Evolutionary conservation across 2,797 vertebrate species (phyloP).

Genomic region (Staurois parvus): DNA sequence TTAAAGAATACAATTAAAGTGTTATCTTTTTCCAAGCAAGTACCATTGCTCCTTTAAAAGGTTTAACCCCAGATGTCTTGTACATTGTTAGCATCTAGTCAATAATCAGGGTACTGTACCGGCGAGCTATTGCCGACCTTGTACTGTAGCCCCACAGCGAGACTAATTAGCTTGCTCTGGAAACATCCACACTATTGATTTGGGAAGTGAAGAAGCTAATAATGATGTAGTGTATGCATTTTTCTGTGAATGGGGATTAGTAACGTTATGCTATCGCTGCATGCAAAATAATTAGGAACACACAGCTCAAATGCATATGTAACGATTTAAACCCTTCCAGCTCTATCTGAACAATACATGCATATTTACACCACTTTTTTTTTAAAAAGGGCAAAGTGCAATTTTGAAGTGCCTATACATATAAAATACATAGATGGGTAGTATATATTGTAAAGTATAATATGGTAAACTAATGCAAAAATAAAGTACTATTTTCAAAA

Average conservation of each 20-base stretch:
- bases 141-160: slow-evolving; percentile 59
- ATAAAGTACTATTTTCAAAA: too few relatives aligned
- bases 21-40: slow-evolving; percentile 39
- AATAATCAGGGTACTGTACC: slow-evolving; percentile 58
- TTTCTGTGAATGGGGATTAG: slow-evolving; percentile 61
- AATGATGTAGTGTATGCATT: slow-evolving; percentile 59
- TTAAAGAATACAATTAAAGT: slow-evolving; percentile 49
- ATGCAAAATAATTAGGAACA: slow-evolving; percentile 62
- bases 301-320: slow-evolving; percentile 55
- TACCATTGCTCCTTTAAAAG: slow-evolving; percentile 58
- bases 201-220: slow-evolving; percentile 60
- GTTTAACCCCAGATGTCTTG: slow-evolving; percentile 60
- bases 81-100: slow-evolving; percentile 62
- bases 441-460: not conserved
- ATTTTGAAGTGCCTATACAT: not conserved
- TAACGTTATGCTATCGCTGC: slow-evolving; percentile 51
- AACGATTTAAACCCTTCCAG: slow-evolving; percentile 58
- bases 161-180: slow-evolving; percentile 60
- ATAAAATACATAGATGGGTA: not conserved
- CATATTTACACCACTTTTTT: slow-evolving; percentile 46
- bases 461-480: too few relatives aligned
- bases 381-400: slow-evolving; percentile 18
- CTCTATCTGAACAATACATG: slow-evolving; percentile 55
- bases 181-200: slow-evolving; percentile 61
- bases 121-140: slow-evolving; percentile 56